phyloP scores from a whole-genome alignment of 2,797 vertebrate species.

The Paedocypris micromegethes region DNA sequence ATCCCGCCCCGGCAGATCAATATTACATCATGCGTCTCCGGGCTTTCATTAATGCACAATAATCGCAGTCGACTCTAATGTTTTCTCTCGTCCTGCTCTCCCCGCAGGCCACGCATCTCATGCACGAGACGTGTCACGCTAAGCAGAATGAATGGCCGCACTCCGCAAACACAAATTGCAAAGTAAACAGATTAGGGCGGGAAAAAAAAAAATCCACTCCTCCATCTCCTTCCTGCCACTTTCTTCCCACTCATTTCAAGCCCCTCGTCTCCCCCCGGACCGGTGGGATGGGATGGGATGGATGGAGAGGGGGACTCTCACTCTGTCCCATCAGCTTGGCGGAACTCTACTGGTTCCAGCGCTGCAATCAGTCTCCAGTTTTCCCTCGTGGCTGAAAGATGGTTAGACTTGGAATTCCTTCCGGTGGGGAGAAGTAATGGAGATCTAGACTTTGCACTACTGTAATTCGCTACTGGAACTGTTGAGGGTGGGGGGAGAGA shows the following conservation, averaged over 20 bases:
- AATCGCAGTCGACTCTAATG: constrained; percentile 52
- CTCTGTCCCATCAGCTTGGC: constrained; percentile 49
- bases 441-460: constrained; percentile 56
- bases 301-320: constrained; percentile 13
- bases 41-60: constrained; percentile 56
- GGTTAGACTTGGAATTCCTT: constrained; percentile 57
- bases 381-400: constrained; percentile 59
- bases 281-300: constrained; percentile 7
- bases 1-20: constrained; percentile 43
- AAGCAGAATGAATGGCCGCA: constrained; percentile 75
- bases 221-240: constrained; percentile 51
- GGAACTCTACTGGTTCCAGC: constrained; percentile 41
- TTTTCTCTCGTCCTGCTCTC: constrained; percentile 32
- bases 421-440: constrained; percentile 60
- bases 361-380: constrained; percentile 71
- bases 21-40: constrained; percentile 39
- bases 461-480: constrained; percentile 51
- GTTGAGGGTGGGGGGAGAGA: neutral
- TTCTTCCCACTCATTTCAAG: constrained; percentile 35
- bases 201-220: constrained; percentile 59
- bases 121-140: constrained; percentile 69
- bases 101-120: constrained; percentile 41
- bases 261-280: neutral
- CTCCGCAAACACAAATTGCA: constrained; percentile 76
- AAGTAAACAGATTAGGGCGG: constrained; percentile 77